These are phyloP conservation scores for Pseudotriccus pelzelni DNA, from an alignment of 2,797 vertebrate genomes.

Conservation along the genomic window DNA sequence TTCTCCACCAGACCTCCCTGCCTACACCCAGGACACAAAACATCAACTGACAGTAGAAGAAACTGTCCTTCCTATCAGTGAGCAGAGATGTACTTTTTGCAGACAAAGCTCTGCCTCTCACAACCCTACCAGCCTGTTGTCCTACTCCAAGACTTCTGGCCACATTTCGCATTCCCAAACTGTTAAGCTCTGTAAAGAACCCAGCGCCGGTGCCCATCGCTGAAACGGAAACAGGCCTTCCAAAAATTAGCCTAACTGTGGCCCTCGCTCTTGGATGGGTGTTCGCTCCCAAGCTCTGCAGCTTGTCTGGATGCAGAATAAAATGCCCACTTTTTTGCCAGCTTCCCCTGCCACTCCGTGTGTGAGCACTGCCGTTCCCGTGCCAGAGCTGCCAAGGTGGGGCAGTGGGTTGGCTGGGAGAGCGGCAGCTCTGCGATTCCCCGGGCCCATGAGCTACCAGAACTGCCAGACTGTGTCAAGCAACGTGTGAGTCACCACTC, in stretches of 20 bases:
- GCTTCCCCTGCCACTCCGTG: neutral
- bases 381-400: neutral
- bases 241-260: neutral
- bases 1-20: neutral
- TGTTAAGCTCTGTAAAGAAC: neutral
- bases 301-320: neutral
- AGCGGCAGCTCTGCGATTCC: neutral
- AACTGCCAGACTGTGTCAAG: slow-evolving; percentile 52
- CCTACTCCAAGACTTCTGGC: neutral
- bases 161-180: neutral
- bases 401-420: neutral
- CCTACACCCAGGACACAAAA: neutral
- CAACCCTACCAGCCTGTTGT: neutral
- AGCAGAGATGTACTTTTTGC: neutral
- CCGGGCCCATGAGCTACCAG: neutral
- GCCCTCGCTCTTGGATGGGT: neutral
- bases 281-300: neutral
- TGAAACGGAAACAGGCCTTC: neutral
- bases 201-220: fast-evolving
- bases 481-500: slow-evolving; percentile 41
- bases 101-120: neutral
- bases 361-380: fast-evolving
- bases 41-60: neutral
- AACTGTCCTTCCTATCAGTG: neutral
- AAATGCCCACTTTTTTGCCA: neutral